These are phyloP conservation scores for Drosophila percnosoma DNA, from an alignment of 2,888 invertebrate species.

Conservation along the genomic window DNA sequence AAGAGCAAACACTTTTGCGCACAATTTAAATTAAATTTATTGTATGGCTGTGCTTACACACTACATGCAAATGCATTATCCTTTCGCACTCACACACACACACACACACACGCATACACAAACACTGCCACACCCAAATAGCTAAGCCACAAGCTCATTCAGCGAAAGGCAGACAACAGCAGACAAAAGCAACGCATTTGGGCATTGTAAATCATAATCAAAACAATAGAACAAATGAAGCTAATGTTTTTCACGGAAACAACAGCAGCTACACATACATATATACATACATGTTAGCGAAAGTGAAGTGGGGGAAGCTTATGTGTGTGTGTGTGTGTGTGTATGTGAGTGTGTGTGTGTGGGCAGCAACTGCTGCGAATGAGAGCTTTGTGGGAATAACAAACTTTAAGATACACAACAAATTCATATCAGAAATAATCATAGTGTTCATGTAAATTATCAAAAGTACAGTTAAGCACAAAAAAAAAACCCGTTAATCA, in stretches of 20 bases:
- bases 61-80: conserved; percentile 63
- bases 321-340: not conserved
- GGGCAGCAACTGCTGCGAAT: conserved; percentile 1
- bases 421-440: conserved; percentile 31
- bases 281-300: conserved; percentile 14
- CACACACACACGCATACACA: conserved; percentile 4
- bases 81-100: conserved; percentile 30
- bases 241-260: conserved; percentile 70
- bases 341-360: not conserved
- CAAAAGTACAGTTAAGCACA: not conserved
- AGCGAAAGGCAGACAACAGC: conserved; percentile 46
- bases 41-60: conserved; percentile 48
- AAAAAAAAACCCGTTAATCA: not conserved
- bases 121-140: conserved; percentile 6
- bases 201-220: conserved; percentile 83
- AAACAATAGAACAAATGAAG: conserved; percentile 82
- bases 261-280: conserved; percentile 43
- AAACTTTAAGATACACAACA: conserved; percentile 45
- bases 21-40: conserved; percentile 73
- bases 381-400: conserved; percentile 15
- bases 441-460: not conserved
- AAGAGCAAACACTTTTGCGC: conserved; percentile 38
- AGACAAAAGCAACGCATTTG: conserved; percentile 74
- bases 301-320: not conserved
- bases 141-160: conserved; percentile 64